phyloP scores from a whole-genome alignment of 2,113 vertebrate genomes.

The Leptobrachium leishanense region DNA sequence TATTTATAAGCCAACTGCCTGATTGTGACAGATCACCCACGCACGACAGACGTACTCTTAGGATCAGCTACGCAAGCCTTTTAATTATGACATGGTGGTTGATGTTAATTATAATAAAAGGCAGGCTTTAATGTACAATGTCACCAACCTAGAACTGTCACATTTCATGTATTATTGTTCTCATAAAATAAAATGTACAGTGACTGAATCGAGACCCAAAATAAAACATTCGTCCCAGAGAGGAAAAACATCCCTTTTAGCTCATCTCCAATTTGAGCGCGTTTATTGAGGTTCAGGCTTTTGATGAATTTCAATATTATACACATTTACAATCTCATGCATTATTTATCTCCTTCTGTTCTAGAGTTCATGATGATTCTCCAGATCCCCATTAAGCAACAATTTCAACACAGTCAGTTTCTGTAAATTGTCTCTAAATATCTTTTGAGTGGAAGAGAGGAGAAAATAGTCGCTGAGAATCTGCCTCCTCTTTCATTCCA shows the following conservation, averaged over 20 bases:
- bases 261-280: slow-evolving; percentile 44
- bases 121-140: not conserved
- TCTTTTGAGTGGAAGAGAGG: slow-evolving; percentile 52
- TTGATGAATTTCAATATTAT: slow-evolving; percentile 51
- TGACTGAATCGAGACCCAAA: not conserved
- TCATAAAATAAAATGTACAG: slow-evolving; percentile 7
- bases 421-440: slow-evolving; percentile 52
- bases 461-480: slow-evolving; percentile 28
- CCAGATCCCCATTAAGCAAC: slow-evolving; percentile 54
- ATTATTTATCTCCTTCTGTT: slow-evolving; percentile 52
- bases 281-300: slow-evolving; percentile 48
- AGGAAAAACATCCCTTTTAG: slow-evolving; percentile 30
- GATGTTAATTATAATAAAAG: slow-evolving; percentile 8
- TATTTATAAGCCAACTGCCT: not conserved
- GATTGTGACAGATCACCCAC: slow-evolving; percentile 26
- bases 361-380: slow-evolving; percentile 52
- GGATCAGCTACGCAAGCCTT: slow-evolving; percentile 4
- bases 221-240: slow-evolving; percentile 4
- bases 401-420: slow-evolving; percentile 52
- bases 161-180: not conserved
- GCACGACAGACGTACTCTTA: slow-evolving; percentile 20
- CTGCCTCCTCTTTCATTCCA: slow-evolving; percentile 35
- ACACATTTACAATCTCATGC: slow-evolving; percentile 52
- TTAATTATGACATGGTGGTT: slow-evolving; percentile 5
- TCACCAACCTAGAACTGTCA: not conserved